A percentile compares a stretch with the other conserved stretches of the same genome.
These are phyloP conservation scores for Phalacrocorax pelagicus DNA, from an alignment of 2,113 vertebrate species.

Conservation along the genomic window DNA sequence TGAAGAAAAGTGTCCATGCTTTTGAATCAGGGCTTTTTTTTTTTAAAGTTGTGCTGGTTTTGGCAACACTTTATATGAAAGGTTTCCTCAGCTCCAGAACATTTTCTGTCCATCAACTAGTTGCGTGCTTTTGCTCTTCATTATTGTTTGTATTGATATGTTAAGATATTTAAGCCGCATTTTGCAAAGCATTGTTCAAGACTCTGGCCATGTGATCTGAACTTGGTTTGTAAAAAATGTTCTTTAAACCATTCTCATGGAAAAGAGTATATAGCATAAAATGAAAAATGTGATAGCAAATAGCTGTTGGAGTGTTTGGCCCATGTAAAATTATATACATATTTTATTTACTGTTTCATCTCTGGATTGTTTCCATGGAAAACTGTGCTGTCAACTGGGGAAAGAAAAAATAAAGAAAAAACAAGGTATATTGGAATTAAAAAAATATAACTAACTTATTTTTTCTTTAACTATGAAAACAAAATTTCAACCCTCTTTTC, in stretches of 20 bases:
- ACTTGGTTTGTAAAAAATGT: not conserved
- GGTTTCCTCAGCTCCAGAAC: not conserved
- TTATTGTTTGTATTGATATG: not conserved
- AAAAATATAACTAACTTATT: not conserved
- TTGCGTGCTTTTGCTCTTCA: not conserved
- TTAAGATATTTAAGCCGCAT: not conserved
- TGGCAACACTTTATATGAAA: not conserved
- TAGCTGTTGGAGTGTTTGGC: not conserved
- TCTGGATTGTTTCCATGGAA: not conserved
- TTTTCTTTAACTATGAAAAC: not conserved
- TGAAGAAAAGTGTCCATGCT: not conserved
- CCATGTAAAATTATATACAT: not conserved
- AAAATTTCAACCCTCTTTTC: not conserved
- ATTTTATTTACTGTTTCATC: not conserved
- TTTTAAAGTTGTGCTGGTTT: not conserved
- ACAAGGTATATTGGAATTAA: not conserved
- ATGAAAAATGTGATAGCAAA: not conserved
- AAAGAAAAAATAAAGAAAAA: not conserved
- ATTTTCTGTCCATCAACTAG: not conserved
- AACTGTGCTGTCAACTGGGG: not conserved
- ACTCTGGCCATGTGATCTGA: not conserved
- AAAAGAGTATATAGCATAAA: not conserved
- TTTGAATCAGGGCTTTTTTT: not conserved
- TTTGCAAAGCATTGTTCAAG: not conserved
- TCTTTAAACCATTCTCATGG: not conserved